A percentile compares a stretch with the other conserved stretches of the same genome.
Conservation (phyloP, 2,888 invertebrate species). For the Ornithoptera alexandrae region DNA sequence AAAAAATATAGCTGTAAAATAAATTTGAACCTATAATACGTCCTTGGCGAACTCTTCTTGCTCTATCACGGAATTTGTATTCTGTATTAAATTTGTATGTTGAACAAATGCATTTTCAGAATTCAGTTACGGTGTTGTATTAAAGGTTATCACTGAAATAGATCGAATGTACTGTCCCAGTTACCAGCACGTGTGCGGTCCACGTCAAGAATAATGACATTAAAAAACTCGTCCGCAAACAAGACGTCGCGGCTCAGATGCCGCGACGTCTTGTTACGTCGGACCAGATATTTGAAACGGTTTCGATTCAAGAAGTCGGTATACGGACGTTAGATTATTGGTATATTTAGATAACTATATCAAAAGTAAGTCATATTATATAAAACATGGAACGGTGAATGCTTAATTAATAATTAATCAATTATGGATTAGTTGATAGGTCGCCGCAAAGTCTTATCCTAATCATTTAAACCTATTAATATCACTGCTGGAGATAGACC, state of each 20-base stretch:
- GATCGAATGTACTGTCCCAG: slow-evolving; percentile 31
- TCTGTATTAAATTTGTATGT: neutral
- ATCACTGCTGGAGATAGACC: neutral
- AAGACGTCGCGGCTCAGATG: slow-evolving; percentile 13
- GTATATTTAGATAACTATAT: neutral
- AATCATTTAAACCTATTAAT: neutral
- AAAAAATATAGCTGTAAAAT: neutral
- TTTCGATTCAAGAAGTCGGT: slow-evolving; percentile 9
- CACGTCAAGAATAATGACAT: slow-evolving; percentile 36
- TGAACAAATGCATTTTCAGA: slow-evolving; percentile 4
- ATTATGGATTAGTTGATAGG: neutral
- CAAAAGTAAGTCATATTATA: neutral
- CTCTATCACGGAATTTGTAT: neutral
- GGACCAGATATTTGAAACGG: slow-evolving; percentile 13
- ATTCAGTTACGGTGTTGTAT: slow-evolving; percentile 19
- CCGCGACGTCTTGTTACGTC: slow-evolving; percentile 9
- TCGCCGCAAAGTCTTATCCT: neutral
- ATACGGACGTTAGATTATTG: neutral
- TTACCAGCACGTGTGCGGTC: slow-evolving; percentile 34
- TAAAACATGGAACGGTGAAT: no score
- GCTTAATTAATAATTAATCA: neutral
- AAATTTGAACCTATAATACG: neutral
- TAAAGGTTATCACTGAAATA: slow-evolving; percentile 30
- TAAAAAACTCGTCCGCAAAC: slow-evolving; percentile 34
- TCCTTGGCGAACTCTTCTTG: neutral